Base-by-base conservation (phyloP, 2,113 vertebrate genomes). In the Hippocampus barbouri region DNA sequence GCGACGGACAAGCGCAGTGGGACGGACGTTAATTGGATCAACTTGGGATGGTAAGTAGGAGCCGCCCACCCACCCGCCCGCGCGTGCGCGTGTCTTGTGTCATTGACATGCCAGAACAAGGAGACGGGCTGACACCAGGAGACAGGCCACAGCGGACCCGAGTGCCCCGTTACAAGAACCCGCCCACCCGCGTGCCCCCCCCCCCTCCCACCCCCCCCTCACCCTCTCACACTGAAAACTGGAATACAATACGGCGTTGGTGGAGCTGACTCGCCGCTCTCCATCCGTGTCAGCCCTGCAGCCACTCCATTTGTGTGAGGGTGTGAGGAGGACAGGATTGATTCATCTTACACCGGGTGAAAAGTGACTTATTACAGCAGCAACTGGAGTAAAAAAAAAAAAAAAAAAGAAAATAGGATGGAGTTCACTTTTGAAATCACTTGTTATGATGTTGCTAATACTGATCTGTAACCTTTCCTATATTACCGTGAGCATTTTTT, bases 1-100 rank as follows among this genome's bases (percentile, higher is more conserved):
- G 92, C 94, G 91, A 87, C 89, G 92, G 94, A 91, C 87, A 94
- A 34, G 94, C 95, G 80, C 95, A 90, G 94, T 94, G 92, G 95
- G 97, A 97, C 93, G 93, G 94, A 92, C 92, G 93, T 94, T 98
- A 97, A 98, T 98, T 97, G 96, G 95, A 79, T 93, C 93, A 91
- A 90, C 94, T 94, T 89, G 92, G 93, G 93, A 93, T 94, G 91
- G 94, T 87, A 92, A 91, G 94, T 91, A 93, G 77, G 85, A 89
- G 88, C 92, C 88, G 91, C 84, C 3, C 25, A 25, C 25, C 25
- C 25, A 25, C 25, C 25, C 34, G 20, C 20, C 40, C n/a, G 11
- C 45, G 34, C 25, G 30, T 41, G 30, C 5, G 18, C 14, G 62
- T 64, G 62, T 64, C 41, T 63, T 1, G 90, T 95, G 95, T 93